A percentile compares a stretch with the other conserved stretches of the same genome.
Evolutionary conservation across 2,113 vertebrate genomes (phyloP).

Genomic region (Cololabis saira): DNA sequence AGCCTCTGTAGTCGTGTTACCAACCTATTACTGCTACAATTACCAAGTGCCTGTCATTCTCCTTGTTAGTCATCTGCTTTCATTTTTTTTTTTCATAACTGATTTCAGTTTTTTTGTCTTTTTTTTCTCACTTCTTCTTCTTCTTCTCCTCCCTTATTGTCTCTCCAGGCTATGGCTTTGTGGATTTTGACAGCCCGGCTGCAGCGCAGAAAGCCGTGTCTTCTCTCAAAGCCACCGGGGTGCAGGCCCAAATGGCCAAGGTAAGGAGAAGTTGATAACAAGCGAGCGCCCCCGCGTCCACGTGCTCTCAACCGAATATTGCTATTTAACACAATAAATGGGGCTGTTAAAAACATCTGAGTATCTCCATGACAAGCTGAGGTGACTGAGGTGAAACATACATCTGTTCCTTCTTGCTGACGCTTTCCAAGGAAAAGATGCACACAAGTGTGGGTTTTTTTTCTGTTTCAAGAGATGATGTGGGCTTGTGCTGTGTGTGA

Average conservation of each 20-base stretch:
- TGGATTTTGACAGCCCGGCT: constrained; percentile 96
- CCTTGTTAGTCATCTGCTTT: constrained; percentile 72
- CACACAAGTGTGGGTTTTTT: background rate
- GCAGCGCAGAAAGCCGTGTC: constrained; percentile 97
- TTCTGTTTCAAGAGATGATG: constrained; percentile 16
- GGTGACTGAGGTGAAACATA: constrained; percentile 2
- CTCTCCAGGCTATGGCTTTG: constrained; percentile 93
- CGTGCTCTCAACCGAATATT: background rate
- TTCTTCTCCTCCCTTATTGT: constrained; percentile 1
- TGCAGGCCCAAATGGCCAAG: constrained; percentile 98
- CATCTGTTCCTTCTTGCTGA: constrained; percentile 34
- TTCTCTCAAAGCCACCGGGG: constrained; percentile 95
- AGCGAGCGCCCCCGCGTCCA: background rate
- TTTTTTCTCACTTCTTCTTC: background rate
- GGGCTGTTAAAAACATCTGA: constrained; percentile 32
- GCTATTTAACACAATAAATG: constrained; percentile 25
- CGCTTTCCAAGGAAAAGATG: constrained; percentile 10
- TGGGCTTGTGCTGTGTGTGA: background rate
- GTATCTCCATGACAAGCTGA: constrained; percentile 2
- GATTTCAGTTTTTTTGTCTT: constrained; percentile 40
- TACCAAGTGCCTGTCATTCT: constrained; percentile 75
- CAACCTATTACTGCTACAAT: constrained; percentile 79
- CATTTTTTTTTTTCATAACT: constrained; percentile 55
- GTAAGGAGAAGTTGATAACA: constrained; percentile 78
- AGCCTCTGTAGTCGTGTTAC: constrained; percentile 79